Base-by-base conservation (phyloP, 2,113 vertebrate species). In the Morphnarchus princeps region DNA sequence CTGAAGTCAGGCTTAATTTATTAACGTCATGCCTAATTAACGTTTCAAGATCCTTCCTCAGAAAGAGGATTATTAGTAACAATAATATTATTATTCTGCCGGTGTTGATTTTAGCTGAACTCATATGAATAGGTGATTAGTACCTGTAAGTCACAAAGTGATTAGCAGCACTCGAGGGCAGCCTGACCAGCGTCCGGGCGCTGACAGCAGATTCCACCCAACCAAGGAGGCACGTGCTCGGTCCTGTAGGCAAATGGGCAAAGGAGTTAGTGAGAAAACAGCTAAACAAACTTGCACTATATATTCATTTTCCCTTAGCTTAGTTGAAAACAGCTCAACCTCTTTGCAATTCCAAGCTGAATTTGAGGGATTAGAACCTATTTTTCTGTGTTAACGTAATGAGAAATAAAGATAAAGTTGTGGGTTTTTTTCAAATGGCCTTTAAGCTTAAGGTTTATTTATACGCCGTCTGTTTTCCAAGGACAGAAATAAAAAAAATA, bases 21-120 rank as follows among this genome's bases (percentile, higher is more conserved):
- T 95, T 85, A 87, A 38, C 38, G 77, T 87, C 95, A 80, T 3
- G 58, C 90, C 85, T 90, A 95, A 95, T 97, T 94, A 89, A 6
- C 66, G 3, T 36, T 11, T 63, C 5, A 9, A 76, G 81, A 36
- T 73, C 81, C 78, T 34, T 69, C 87, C 71, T 77, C 84, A 66
- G 84, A 82, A 95, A 93, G 87, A 55, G 89, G 78, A 82, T 95
- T 93, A 79, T 94, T 81, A 63, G 38, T 40, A 57, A 66, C 81
- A 85, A 38, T 65, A 83, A 58, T 89, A 50, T 83, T 83, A 15
- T 84, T 92, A 80, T 87, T 89, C 17, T 70, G 1, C 36, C 8
- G 0, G 31, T 62, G 80, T 26, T 79, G 93, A 47, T 82, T 69
- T 65, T 9, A 63, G 87, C 66, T 86, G 81, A 36, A 63, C 81